A percentile compares a stretch with the other conserved stretches of the same genome.
phyloP scores from a whole-genome alignment of 2,113 vertebrate species.

The Mormyrus lacerda region DNA sequence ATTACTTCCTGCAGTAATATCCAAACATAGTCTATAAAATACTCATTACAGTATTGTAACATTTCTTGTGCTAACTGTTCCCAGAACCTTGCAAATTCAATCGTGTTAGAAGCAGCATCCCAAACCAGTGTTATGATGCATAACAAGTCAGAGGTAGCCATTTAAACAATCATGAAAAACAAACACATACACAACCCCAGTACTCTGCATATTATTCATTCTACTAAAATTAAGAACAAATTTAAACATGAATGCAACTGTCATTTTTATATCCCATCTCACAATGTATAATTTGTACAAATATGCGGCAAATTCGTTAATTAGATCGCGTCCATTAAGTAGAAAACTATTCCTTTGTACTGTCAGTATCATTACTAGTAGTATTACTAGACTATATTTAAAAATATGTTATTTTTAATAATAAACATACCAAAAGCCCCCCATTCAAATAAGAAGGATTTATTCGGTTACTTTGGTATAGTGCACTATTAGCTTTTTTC shows the following conservation, averaged over 20 bases:
- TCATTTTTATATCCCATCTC: background rate
- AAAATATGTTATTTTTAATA: background rate
- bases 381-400: background rate
- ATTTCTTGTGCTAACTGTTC: background rate
- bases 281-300: background rate
- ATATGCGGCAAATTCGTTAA: background rate
- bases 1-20: background rate
- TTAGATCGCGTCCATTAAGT: background rate
- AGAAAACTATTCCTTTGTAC: background rate
- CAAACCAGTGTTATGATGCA: slow-evolving; percentile 2
- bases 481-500: background rate
- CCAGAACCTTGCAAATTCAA: background rate
- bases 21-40: background rate
- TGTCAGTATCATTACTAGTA: background rate
- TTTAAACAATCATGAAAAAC: background rate
- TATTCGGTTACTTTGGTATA: background rate
- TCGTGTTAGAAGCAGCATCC: background rate
- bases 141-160: background rate
- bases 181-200: background rate
- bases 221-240: background rate
- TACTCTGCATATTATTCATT: background rate
- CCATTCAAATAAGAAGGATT: background rate
- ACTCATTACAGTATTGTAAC: background rate
- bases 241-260: background rate
- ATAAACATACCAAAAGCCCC: background rate